A percentile compares a stretch with the other conserved stretches of the same genome.
Evolutionary conservation across 1,140 invertebrate species (phyloP).

Genomic region (Himalopsyche phryganea): DNA sequence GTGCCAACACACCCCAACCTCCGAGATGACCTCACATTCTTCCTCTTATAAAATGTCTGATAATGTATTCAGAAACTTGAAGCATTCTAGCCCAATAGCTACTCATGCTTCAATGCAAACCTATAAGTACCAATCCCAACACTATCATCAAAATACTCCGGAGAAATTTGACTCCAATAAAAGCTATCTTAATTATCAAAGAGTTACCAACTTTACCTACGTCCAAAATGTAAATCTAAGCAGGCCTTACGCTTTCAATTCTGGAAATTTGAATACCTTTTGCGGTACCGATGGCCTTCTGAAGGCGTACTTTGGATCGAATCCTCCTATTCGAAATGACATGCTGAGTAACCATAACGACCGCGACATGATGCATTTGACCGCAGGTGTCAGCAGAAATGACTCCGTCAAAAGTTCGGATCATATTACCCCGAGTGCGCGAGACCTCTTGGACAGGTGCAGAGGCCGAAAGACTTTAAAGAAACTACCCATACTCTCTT

Average conservation of each 20-base stretch:
- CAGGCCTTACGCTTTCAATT: conserved; percentile 28
- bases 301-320: conserved; percentile 15
- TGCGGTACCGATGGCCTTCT: conserved; percentile 24
- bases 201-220: conserved; percentile 1
- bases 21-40: conserved; percentile 11
- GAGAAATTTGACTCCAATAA: conserved; percentile 15
- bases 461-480: conserved; percentile 20
- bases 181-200: conserved; percentile 9
- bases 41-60: conserved; percentile 26
- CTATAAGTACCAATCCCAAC: not conserved
- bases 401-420: conserved; percentile 22
- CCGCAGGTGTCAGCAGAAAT: conserved; percentile 7
- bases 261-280: conserved; percentile 28
- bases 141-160: not conserved
- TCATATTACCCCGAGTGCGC: conserved; percentile 8
- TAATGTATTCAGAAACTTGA: conserved; percentile 24
- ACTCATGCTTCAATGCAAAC: conserved; percentile 22
- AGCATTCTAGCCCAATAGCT: conserved; percentile 27
- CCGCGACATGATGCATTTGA: not conserved
- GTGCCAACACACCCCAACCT: conserved; percentile 18
- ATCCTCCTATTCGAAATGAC: conserved; percentile 10
- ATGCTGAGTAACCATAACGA: conserved; percentile 11
- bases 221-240: not conserved
- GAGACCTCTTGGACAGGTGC: conserved; percentile 13
- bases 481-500: conserved; percentile 30